Percentiles rank a stretch among this genome's conserved stretches.
These are phyloP conservation scores for Boloria selene DNA, from an alignment of 2,888 invertebrate species.

Conservation along the genomic window DNA sequence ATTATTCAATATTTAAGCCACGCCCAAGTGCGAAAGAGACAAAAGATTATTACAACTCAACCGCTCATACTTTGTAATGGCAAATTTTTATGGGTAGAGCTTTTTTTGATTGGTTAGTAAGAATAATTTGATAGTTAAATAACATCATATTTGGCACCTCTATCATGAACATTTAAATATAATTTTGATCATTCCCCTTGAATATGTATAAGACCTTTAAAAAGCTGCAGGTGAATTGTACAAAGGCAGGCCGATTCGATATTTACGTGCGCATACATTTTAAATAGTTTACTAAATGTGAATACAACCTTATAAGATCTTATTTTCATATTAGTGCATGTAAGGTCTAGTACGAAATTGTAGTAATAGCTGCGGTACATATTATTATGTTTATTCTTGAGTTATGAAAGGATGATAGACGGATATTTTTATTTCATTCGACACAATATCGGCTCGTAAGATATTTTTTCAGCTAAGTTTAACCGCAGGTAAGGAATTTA, in stretches of 20 bases:
- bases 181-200: not conserved
- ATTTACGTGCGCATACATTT: not conserved
- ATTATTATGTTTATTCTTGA: too few relatives aligned
- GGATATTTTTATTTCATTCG: too few relatives aligned
- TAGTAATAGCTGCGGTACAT: too few relatives aligned
- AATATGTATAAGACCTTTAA: not conserved
- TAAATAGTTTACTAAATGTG: not conserved
- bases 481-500: too few relatives aligned
- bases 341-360: too few relatives aligned
- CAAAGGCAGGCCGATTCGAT: not conserved
- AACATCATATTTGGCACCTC: not conserved
- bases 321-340: too few relatives aligned
- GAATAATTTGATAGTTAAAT: not conserved
- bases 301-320: too few relatives aligned
- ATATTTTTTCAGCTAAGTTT: too few relatives aligned
- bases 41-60: not conserved
- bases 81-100: not conserved
- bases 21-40: slow-evolving; percentile 17
- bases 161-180: not conserved
- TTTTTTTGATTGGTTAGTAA: not conserved
- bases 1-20: slow-evolving; percentile 16
- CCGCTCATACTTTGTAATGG: not conserved
- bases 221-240: not conserved
- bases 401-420: too few relatives aligned
- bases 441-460: too few relatives aligned